Evolutionary conservation across 1,140 invertebrate genomes (phyloP).

Genomic region (Magallana gigas): DNA sequence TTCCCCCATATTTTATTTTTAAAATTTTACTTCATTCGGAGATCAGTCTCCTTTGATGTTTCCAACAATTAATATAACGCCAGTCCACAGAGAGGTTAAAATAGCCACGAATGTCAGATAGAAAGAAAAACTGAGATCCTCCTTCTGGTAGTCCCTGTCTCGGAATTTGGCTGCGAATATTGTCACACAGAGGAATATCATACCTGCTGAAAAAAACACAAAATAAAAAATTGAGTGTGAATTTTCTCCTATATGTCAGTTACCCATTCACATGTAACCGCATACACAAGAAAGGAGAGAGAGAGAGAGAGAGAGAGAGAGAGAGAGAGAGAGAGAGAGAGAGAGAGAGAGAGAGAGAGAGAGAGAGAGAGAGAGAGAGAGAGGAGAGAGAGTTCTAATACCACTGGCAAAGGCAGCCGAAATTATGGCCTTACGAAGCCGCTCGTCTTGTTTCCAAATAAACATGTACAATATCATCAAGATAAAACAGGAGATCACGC

Average conservation of each 20-base stretch:
- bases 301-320: too few relatives aligned
- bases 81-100: not conserved
- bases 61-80: not conserved
- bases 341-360: too few relatives aligned
- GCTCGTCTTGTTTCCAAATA: not conserved
- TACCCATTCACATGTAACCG: too few relatives aligned
- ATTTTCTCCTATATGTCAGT: too few relatives aligned
- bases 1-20: too few relatives aligned
- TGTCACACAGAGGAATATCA: not conserved
- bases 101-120: not conserved
- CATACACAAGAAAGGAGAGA: too few relatives aligned
- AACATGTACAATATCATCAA: not conserved
- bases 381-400: not conserved
- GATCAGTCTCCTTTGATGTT: constrained; percentile 1
- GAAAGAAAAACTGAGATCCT: not conserved
- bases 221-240: not conserved
- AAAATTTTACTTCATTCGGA: too few relatives aligned
- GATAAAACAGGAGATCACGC: not conserved
- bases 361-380: too few relatives aligned
- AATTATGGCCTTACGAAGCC: not conserved
- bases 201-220: not conserved
- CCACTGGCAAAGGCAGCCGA: not conserved
- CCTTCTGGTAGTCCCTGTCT: not conserved
- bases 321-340: too few relatives aligned
- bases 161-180: constrained; percentile 10